Base-by-base conservation (phyloP, 1,140 invertebrate genomes). In the Drosophila littoralis region DNA sequence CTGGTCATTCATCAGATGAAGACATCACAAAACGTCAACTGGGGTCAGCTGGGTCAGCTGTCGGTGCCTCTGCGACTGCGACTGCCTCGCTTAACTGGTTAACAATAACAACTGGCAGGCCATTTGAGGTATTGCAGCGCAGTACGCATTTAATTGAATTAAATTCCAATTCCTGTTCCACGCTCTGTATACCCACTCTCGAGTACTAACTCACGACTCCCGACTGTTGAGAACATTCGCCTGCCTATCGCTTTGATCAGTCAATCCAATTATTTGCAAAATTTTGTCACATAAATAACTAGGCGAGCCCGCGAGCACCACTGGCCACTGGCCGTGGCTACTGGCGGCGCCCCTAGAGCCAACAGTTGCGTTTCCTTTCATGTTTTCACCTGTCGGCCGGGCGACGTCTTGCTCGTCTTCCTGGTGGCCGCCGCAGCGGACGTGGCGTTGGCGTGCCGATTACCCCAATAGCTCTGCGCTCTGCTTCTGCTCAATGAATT, bases 281-380 rank as follows among this genome's bases (percentile, higher is more conserved):
- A 92, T 92, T 92, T 92, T 92, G 91, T 92, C 91, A 91, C 91
- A 92, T 92, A 92, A 92, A 92, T 92, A 91, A 92, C 90, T 91
- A 90, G 79, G 67, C 75, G 68, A 69, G 45, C 42, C 15, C 71
- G 45, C 58, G 64, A 35, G 45, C 45, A 40, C 51, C 40, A 61
- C 2, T 54, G 46, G 17, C 33, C 54, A 48, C 10, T 28, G 48
- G 38, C 38, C 12, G 6, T 38, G 12, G 36, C 17, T 15, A 6
- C 8, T 12, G 12, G 52, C 45, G 60, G 67, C 67, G 67, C 60
- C 73, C 67, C 67, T 75, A 65, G 60, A 65, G 55, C 5, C 36
- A 28, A 22, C 38, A 10, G 28, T 32, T 6, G 10, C 13, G 12
- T 77, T 79, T 79, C 77, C 77, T 79, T 77, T 79, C 69, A 69